phyloP scores from a whole-genome alignment of 2,888 invertebrate species.

The Mesochorus sp. region DNA sequence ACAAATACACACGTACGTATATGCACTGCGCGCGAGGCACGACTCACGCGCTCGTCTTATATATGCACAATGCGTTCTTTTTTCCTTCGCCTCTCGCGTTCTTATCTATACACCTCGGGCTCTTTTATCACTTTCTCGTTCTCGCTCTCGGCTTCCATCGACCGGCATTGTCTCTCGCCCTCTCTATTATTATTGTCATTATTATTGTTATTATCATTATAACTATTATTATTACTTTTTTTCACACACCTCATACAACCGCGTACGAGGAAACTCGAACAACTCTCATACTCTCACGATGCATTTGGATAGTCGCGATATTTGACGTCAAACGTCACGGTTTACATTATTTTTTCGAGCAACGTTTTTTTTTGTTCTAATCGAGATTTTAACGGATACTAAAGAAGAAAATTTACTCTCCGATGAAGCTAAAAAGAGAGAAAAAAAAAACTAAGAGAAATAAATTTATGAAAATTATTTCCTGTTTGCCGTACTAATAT shows the following conservation, averaged over 20 bases:
- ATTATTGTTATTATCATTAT: not conserved
- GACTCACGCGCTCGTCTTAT: constrained; percentile 44
- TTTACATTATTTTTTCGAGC: not conserved
- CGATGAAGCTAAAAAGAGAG: too few relatives aligned
- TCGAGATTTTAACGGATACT: too few relatives aligned
- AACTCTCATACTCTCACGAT: constrained; percentile 38
- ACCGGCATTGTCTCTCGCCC: not conserved
- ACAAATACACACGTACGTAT: too few relatives aligned
- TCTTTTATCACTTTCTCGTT: constrained; percentile 45
- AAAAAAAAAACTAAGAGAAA: too few relatives aligned
- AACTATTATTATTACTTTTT: not conserved
- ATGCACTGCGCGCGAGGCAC: constrained; percentile 54
- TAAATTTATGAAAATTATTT: too few relatives aligned
- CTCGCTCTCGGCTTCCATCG: constrained; percentile 22
- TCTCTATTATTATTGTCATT: not conserved
- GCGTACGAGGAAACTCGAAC: constrained; percentile 14
- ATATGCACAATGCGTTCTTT: constrained; percentile 61
- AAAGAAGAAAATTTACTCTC: too few relatives aligned
- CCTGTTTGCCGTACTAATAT: too few relatives aligned
- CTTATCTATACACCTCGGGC: constrained; percentile 42
- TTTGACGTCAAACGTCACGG: constrained; percentile 55
- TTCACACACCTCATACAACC: not conserved
- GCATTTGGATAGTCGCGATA: constrained; percentile 30
- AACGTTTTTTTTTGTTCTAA: not conserved
- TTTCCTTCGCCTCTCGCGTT: constrained; percentile 43